Evolutionary conservation across 2,113 vertebrate species (phyloP), one percentile per base, ranked within the genome.

Genomic region (Meriones unguiculatus): DNA sequence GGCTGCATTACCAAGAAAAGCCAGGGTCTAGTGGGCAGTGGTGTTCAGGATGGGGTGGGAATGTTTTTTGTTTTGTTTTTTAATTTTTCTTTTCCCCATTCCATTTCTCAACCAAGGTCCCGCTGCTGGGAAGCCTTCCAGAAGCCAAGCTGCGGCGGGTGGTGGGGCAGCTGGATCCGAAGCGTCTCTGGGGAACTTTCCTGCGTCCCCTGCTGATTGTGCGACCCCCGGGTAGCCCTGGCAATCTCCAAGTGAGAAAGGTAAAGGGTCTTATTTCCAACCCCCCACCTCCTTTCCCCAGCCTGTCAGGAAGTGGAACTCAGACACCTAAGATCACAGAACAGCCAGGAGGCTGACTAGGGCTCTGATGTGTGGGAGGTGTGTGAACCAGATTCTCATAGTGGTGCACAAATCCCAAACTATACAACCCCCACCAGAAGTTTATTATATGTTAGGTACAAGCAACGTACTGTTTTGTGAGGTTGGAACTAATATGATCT

Each of bases 191-290:
- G 99, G 98, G 98, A 77, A 98, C 97, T 73, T 98, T 98, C 77
- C 97, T 99, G 97, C 98, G 98, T 72, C 99, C 99, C 9, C 98
- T 99, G 92, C 98, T 99, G 22, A 98, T 99, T 38, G 99, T 99
- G 92, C 97, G 99, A 75, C 98, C 98, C 1, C 98, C 99, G 0
- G 99, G 99, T 50, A 99, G 99, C 0, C 95, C 97, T 0, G 99
- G 99, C 35, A 99, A 98, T 97, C 77, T 98, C 41, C 97, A 96
- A 15, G 99, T 99, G 54, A 98, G 99, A 96, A 98, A 99, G 99
- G 97, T 98, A 96, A 94, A 72, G 59, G 50, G 14, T 50, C 28
- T 22, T 86, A 46, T 28, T 17, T 87, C 62, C 22, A 57, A 78
- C 2, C 30, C 64, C 54, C 54, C 67, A 82, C 41, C 24, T 24